Conservation (phyloP, 2,888 invertebrate genomes). For the Agrotis clavis region DNA sequence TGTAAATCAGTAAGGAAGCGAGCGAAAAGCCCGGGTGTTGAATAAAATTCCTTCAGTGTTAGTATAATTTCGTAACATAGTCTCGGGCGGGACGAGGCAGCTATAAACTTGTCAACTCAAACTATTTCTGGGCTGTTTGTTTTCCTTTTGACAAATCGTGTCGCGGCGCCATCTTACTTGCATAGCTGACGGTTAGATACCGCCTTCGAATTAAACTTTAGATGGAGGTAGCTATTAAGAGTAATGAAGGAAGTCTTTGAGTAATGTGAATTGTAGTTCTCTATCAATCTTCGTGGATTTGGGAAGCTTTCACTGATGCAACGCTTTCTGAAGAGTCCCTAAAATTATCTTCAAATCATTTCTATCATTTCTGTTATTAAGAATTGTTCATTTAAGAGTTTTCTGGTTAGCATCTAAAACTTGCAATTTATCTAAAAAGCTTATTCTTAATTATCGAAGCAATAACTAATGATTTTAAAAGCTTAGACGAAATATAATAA, state of each 20-base stretch:
- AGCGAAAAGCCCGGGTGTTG: constrained; percentile 72
- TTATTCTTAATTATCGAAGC: no score
- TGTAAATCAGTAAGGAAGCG: constrained; percentile 72
- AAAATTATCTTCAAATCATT: not conserved
- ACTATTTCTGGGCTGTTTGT: constrained; percentile 89
- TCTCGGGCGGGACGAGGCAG: constrained; percentile 68
- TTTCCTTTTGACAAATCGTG: constrained; percentile 89
- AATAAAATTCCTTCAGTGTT: constrained; percentile 77
- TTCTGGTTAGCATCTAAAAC: no score
- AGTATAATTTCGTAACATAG: constrained; percentile 78
- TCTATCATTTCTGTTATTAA: not conserved
- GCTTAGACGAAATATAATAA: constrained; percentile 38
- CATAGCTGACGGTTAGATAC: constrained; percentile 69
- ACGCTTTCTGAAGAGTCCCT: not conserved
- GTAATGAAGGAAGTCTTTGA: constrained; percentile 28
- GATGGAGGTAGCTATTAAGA: constrained; percentile 44
- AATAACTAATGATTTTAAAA: constrained; percentile 1
- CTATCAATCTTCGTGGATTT: not conserved
- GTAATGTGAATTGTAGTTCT: not conserved
- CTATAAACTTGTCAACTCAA: constrained; percentile 89
- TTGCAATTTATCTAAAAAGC: no score
- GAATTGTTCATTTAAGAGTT: no score
- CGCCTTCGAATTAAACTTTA: constrained; percentile 61
- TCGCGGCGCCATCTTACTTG: constrained; percentile 84
- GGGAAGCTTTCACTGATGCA: not conserved